Percentiles rank a stretch among this genome's conserved stretches.
Evolutionary conservation across 2,888 invertebrate genomes (phyloP).

Genomic region (Clanis bilineata): DNA sequence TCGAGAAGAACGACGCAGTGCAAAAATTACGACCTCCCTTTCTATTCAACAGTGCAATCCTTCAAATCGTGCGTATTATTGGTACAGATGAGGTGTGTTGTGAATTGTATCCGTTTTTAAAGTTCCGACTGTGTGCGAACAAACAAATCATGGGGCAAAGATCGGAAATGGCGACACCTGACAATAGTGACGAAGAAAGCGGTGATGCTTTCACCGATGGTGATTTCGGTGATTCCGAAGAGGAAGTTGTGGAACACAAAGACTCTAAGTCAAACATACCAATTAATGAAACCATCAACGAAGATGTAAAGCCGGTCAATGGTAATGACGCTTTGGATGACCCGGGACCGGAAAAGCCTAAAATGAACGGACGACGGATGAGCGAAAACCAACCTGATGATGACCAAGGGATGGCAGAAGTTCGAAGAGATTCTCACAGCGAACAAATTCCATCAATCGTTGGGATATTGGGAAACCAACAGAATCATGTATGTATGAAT

Average conservation of each 20-base stretch:
- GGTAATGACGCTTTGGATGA: constrained; percentile 31
- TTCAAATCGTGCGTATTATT: constrained; percentile 7
- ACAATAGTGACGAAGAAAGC: constrained; percentile 69
- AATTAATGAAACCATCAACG: constrained; percentile 65
- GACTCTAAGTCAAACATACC: constrained; percentile 45
- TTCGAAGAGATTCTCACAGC: constrained; percentile 63
- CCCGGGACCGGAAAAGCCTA: constrained; percentile 30
- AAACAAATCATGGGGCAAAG: constrained; percentile 66
- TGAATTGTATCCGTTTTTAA: constrained; percentile 50
- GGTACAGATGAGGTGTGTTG: neutral
- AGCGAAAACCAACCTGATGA: constrained; percentile 44
- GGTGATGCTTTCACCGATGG: constrained; percentile 75
- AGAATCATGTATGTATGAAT: constrained; percentile 73
- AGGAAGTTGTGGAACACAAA: constrained; percentile 54
- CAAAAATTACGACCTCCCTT: constrained; percentile 62
- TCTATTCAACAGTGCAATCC: constrained; percentile 40
- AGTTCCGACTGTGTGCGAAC: constrained; percentile 43
- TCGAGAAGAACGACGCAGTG: constrained; percentile 42
- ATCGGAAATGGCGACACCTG: constrained; percentile 60
- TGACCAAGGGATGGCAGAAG: constrained; percentile 41
- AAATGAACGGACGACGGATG: constrained; percentile 47
- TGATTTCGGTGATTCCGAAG: constrained; percentile 72
- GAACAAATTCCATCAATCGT: constrained; percentile 76
- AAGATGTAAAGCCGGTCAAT: constrained; percentile 44
- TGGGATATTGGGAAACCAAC: constrained; percentile 78